Evolutionary conservation across 2,888 invertebrate species (phyloP), one percentile per base, ranked within the genome.

Genomic region (Drosophila nr. fundita): DNA sequence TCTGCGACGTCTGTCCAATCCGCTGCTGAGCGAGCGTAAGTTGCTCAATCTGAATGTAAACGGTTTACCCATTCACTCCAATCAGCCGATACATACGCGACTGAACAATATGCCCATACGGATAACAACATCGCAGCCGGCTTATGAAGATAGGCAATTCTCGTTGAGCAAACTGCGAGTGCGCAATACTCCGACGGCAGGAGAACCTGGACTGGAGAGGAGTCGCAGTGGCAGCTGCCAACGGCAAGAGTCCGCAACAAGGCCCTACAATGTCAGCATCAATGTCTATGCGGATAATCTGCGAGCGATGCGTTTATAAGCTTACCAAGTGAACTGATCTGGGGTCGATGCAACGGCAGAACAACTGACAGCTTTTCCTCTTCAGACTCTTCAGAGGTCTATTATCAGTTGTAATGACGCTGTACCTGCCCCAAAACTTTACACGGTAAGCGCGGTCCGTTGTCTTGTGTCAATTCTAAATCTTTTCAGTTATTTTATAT

Each of bases 281-380:
- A 90, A 90, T 76, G 83, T 91, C 8, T 91, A 72, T 73, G 63
- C 90, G n/a, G 90, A 91, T 52, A 82, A 70, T 59, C 52, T 63
- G 55, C 88, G 73, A 21, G 45, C 68, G 32, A 68, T 86, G 66
- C 78, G 80, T 7, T 48, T 73, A 11, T 88, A 72, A 63, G 34
- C 38, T 45, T 38, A 27, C 36, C 29, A 48, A 32, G 38, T 54
- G 11, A 32, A 40, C 48, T 36, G 15, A 13, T 48, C 29, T 54
- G 18, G 52, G 36, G 11, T 59, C 63, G 66, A 11, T 40, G 10
- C 21, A 76, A 15, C 27, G 66, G 53, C 65, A 77, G 24, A 2
- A 53, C 66, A 73, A 68, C 62, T 68, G 53, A 15, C 15, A 34
- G 54, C 1, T 18, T 7, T 32, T 3, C 18, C 7, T 18, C 6